phyloP scores from a whole-genome alignment of 2,113 vertebrate genomes.

The Etheostoma cragini region DNA sequence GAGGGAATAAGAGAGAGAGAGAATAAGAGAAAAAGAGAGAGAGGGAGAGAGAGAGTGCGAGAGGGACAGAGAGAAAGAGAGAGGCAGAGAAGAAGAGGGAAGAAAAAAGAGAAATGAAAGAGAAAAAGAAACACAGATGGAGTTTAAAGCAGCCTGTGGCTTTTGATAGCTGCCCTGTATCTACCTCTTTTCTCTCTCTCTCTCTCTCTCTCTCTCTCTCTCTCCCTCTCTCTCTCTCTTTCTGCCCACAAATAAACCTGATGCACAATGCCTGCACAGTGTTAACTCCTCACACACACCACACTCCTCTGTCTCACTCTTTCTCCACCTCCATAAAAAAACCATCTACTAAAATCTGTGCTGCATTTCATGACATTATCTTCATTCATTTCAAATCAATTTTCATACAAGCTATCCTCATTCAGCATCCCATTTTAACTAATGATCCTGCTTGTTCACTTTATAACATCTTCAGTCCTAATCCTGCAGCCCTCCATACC shows the following conservation, averaged over 20 bases:
- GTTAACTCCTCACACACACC: slow-evolving; percentile 56
- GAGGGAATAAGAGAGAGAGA: slow-evolving; percentile 23
- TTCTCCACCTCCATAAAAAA: slow-evolving; percentile 17
- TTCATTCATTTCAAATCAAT: slow-evolving; percentile 13
- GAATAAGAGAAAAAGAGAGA: slow-evolving; percentile 17
- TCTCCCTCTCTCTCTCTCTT: slow-evolving; percentile 31
- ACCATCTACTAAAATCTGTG: slow-evolving; percentile 14
- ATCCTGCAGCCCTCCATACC: slow-evolving; percentile 34
- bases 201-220: slow-evolving; percentile 9
- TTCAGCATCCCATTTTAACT: slow-evolving; percentile 21
- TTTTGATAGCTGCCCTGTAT: slow-evolving; percentile 80
- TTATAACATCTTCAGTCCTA: slow-evolving; percentile 32
- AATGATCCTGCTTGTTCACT: not conserved
- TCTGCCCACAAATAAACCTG: slow-evolving; percentile 66
- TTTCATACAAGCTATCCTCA: slow-evolving; percentile 12
- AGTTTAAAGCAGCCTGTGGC: slow-evolving; percentile 82
- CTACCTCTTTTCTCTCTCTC: slow-evolving; percentile 56
- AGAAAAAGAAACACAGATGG: slow-evolving; percentile 62
- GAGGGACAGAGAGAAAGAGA: slow-evolving; percentile 23
- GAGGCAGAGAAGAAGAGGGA: slow-evolving; percentile 16
- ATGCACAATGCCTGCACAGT: slow-evolving; percentile 54
- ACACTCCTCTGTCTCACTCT: slow-evolving; percentile 26
- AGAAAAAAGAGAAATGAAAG: slow-evolving; percentile 26
- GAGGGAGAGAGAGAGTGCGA: slow-evolving; percentile 24
- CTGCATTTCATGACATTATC: slow-evolving; percentile 22